A percentile compares a stretch with the other conserved stretches of the same genome.
Conservation (phyloP, 2,888 invertebrate genomes). For the Pilophorus perplexus region DNA sequence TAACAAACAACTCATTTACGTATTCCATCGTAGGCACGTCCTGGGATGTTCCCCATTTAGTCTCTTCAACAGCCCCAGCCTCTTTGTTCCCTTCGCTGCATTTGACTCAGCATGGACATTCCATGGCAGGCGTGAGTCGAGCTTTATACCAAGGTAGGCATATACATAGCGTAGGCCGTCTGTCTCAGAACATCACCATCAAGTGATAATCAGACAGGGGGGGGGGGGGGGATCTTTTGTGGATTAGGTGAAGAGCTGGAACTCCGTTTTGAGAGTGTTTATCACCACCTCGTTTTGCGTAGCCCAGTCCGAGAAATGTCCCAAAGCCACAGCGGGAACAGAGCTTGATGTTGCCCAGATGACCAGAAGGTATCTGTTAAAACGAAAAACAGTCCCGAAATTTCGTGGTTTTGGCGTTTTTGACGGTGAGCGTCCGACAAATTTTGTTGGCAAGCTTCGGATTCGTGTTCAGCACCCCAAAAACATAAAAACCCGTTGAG, state of each 20-base stretch:
- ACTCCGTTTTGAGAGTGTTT: conserved; percentile 7
- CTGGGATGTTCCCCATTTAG: background rate
- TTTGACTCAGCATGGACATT: too few species aligned
- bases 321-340: conserved; percentile 10
- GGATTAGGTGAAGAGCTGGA: background rate
- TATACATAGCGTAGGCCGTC: background rate
- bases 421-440: too few species aligned
- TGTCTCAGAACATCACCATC: too few species aligned
- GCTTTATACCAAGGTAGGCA: background rate
- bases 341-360: too few species aligned
- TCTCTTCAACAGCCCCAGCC: conserved; percentile 1
- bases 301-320: conserved; percentile 7
- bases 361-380: too few species aligned
- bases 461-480: too few species aligned
- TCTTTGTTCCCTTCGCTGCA: background rate
- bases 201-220: background rate
- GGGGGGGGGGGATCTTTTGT: background rate
- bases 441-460: too few species aligned
- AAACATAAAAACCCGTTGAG: too few species aligned
- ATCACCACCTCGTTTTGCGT: background rate
- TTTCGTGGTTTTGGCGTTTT: too few species aligned
- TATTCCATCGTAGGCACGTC: conserved; percentile 11
- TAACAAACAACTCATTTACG: conserved; percentile 2
- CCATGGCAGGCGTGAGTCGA: background rate
- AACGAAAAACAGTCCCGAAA: too few species aligned